Conservation (phyloP, 1,140 invertebrate species). For the Bombus cullumanus region DNA sequence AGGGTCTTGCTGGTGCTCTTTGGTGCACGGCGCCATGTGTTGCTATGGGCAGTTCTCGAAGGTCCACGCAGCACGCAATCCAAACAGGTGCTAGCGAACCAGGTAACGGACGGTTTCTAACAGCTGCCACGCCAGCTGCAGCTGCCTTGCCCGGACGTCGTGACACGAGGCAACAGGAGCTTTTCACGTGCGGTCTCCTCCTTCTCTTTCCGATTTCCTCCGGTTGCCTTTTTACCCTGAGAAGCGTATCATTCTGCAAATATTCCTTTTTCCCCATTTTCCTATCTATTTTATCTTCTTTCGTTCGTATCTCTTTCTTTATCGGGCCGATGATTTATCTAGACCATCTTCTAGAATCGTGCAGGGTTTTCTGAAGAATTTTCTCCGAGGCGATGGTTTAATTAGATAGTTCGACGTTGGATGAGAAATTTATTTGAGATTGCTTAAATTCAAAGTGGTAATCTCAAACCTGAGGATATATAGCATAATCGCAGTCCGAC, state of each 20-base stretch:
- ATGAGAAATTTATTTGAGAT: not conserved
- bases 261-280: not conserved
- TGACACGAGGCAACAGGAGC: slow-evolving; percentile 60
- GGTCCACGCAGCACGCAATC: slow-evolving; percentile 75
- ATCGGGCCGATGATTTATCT: not conserved
- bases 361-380: not conserved
- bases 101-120: slow-evolving; percentile 78
- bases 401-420: not conserved
- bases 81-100: slow-evolving; percentile 79
- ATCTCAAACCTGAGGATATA: not conserved
- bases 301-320: not conserved
- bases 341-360: not conserved
- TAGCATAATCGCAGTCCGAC: not conserved
- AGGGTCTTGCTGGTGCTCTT: slow-evolving; percentile 28
- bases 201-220: slow-evolving; percentile 54
- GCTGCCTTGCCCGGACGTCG: slow-evolving; percentile 30
- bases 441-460: not conserved
- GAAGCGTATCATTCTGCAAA: not conserved
- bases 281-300: not conserved
- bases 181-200: slow-evolving; percentile 45
- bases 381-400: not conserved
- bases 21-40: slow-evolving; percentile 51
- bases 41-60: slow-evolving; percentile 65
- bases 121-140: slow-evolving; percentile 81
- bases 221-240: slow-evolving; percentile 4